Conservation (phyloP, 2,797 vertebrate species). For the Eulemur albifrons region DNA sequence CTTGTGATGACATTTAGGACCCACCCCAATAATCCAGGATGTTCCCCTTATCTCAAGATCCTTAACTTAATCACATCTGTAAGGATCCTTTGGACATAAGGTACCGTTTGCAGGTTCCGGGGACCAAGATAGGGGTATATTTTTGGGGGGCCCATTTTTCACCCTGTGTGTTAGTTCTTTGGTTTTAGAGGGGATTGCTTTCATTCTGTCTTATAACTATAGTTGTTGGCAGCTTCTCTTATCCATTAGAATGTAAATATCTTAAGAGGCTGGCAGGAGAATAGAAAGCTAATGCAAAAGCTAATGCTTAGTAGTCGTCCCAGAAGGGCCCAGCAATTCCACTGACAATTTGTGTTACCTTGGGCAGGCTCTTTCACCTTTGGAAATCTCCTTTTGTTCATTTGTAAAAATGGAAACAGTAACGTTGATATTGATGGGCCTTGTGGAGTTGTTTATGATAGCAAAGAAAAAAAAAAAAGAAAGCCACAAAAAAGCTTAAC, state of each 20-base stretch:
- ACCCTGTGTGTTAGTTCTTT: neutral
- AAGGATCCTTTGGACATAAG: neutral
- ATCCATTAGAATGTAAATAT: neutral
- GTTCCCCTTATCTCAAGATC: neutral
- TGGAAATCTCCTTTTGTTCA: neutral
- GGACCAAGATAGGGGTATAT: neutral
- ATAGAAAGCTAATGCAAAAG: neutral
- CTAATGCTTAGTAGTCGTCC: neutral
- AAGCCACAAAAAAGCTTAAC: neutral
- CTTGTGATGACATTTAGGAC: neutral
- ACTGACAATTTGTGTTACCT: neutral
- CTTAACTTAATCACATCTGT: neutral
- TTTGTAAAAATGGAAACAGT: constrained; percentile 34
- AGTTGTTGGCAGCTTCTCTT: neutral
- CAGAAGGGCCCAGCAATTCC: neutral
- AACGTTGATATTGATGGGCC: neutral
- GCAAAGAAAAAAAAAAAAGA: neutral
- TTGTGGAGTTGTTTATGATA: neutral
- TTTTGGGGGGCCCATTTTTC: neutral
- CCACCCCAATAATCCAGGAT: neutral
- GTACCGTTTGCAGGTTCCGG: neutral
- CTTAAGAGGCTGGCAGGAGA: neutral
- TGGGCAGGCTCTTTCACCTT: neutral
- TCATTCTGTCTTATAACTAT: neutral
- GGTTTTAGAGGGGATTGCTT: constrained; percentile 35